Percentiles rank a stretch among this genome's conserved stretches.
Conservation (phyloP, 1,140 invertebrate species). For the Micrasema minimum region DNA sequence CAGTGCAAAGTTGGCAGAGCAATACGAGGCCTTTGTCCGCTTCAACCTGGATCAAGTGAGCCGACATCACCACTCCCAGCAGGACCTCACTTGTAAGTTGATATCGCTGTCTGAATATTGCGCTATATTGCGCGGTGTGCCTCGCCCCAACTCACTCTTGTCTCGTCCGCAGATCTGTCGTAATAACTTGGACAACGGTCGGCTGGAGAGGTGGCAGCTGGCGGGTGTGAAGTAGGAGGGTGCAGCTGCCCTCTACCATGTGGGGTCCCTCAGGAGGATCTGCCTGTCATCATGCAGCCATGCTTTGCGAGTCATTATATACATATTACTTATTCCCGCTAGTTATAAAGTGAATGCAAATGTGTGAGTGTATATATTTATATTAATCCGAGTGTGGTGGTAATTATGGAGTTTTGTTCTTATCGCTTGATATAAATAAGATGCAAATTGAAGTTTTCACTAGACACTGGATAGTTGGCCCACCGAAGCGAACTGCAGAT, state of each 20-base stretch:
- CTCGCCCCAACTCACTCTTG: constrained; percentile 1
- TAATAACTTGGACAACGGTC: constrained; percentile 39
- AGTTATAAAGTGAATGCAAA: constrained; percentile 36
- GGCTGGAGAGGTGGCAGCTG: constrained; percentile 11
- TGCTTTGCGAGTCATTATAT: constrained; percentile 31
- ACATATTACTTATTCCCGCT: constrained; percentile 30
- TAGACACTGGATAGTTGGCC: constrained; percentile 15
- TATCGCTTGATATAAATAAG: constrained; percentile 13
- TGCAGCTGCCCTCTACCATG: neutral
- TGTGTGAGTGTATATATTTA: constrained; percentile 46
- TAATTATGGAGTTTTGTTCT: constrained; percentile 6
- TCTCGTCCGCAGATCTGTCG: constrained; percentile 48
- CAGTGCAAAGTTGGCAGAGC: constrained; percentile 91
- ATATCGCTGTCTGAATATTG: neutral
- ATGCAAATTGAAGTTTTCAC: constrained; percentile 4
- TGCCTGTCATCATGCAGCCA: constrained; percentile 28
- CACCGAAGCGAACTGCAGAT: constrained; percentile 33
- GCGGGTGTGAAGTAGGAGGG: neutral
- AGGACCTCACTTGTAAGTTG: constrained; percentile 51
- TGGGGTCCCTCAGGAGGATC: too few relatives aligned
- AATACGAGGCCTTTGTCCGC: constrained; percentile 97
- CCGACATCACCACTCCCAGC: constrained; percentile 80
- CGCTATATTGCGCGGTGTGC: too few relatives aligned
- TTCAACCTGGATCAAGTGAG: constrained; percentile 98
- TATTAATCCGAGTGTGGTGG: constrained; percentile 33